These are phyloP conservation scores for Prunella strophiata DNA, from an alignment of 2,797 vertebrate species.

Conservation along the genomic window DNA sequence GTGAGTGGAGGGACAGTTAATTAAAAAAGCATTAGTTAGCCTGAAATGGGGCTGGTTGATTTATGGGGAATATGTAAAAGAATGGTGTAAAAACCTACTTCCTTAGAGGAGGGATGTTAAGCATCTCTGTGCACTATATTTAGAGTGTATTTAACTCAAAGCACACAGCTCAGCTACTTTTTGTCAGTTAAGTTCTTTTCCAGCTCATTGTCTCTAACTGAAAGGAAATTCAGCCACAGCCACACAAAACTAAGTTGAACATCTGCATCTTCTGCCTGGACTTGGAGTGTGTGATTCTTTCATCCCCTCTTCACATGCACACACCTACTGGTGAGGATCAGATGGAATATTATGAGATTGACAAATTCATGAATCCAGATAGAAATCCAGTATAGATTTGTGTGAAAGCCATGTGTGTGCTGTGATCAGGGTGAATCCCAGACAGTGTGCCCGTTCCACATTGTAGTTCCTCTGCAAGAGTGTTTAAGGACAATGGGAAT, in stretches of 20 bases:
- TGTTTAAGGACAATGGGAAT: neutral
- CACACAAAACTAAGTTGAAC: neutral
- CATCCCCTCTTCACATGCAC: neutral
- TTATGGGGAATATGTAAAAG: neutral
- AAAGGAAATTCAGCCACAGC: neutral
- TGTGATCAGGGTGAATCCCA: neutral
- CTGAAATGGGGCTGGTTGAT: neutral
- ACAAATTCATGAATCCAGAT: neutral
- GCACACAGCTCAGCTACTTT: neutral
- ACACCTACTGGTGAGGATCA: neutral
- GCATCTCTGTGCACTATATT: neutral
- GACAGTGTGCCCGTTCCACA: fast-evolving
- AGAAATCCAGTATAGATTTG: neutral
- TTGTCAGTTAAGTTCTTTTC: neutral
- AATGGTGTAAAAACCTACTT: neutral
- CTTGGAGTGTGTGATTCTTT: neutral
- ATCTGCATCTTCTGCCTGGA: neutral
- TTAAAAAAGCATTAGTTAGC: neutral
- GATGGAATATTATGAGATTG: neutral
- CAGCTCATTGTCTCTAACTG: neutral
- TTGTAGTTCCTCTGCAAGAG: neutral
- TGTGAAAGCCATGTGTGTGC: neutral
- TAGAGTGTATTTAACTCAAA: neutral
- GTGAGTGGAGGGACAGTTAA: neutral
- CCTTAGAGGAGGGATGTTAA: neutral